Base-by-base conservation (phyloP, 1,140 invertebrate genomes). In the Bombus consobrinus region DNA sequence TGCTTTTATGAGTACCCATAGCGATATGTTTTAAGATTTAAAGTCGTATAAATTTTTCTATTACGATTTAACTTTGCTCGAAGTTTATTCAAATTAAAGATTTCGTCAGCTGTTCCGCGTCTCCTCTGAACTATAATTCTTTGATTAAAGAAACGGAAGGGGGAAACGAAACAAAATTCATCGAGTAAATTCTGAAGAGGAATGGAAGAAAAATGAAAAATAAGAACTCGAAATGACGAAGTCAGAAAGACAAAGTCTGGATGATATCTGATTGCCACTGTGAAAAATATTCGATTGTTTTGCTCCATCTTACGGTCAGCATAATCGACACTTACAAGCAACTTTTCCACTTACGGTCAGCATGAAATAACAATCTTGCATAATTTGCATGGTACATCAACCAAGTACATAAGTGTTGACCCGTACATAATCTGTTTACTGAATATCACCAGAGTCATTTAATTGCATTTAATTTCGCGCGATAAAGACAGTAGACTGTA, bases 341-440 rank as follows among this genome's bases (percentile, higher is more conserved):
- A 39, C 28, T 78, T 77, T 41, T 25, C 84, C 37, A 28, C 15
- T 37, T 75, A 47, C 84, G 22, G 53, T n/a, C 53, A 64, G 18
- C 15, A 53, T 62, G 62, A 59, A 84, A 79, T 77, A 81, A 41
- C 4, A 9, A 32, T 53, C 66, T 89, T 89, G 59, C 87, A 86
- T 89, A 89, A 89, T 86, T 66, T 68, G 25, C n/a, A 53, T 53
- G 47, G 18, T 22, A 53, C 47, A 53, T 22, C 18, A 18, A 18
- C 47, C 47, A 2, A 53, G 47, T 53, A 53, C 18, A 39, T 39
- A 53, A 53, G 47, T 39, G 39, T 64, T 64, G 73, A 39, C 62
- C 68, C 32, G 57, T 28, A 12, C 9, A 66, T 87, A 89, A 90
- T 90, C 87, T 89, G 89, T 89, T 90, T 89, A 85, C 81, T 18